Evolutionary conservation across 1,140 invertebrate genomes (phyloP).

Genomic region (Trissolcus basalis): DNA sequence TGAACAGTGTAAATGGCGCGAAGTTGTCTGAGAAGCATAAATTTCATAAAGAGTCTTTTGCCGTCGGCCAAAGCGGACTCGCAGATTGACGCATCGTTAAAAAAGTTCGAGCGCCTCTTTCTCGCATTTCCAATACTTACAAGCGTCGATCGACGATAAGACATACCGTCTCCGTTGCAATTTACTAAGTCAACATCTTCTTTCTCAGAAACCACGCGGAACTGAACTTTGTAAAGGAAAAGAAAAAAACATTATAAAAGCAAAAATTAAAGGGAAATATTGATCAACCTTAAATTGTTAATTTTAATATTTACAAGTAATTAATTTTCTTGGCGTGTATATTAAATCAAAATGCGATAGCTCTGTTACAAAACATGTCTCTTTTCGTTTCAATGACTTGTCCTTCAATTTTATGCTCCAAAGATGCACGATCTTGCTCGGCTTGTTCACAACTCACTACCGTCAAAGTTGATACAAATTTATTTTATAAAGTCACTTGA

Average conservation of each 20-base stretch:
- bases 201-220: no score
- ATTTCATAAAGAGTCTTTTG: conserved; percentile 25
- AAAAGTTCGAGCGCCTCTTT: conserved; percentile 15
- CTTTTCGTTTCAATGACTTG: conserved; percentile 34
- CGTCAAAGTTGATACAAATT: no score
- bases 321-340: no score
- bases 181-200: background rate
- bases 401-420: conserved; percentile 35
- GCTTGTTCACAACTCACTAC: no score
- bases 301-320: no score
- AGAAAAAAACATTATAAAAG: no score
- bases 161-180: background rate
- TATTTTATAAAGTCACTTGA: no score
- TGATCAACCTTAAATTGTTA: no score
- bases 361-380: no score
- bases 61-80: background rate
- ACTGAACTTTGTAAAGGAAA: no score
- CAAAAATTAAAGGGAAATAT: no score
- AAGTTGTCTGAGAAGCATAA: conserved; percentile 16
- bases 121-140: conserved; percentile 6
- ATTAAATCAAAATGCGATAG: no score
- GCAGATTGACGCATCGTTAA: conserved; percentile 29
- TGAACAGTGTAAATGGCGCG: conserved; percentile 18
- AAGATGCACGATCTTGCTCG: conserved; percentile 9
- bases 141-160: conserved; percentile 25